phyloP scores from a whole-genome alignment of 2,888 invertebrate genomes.

The Pediacus dermestoides region DNA sequence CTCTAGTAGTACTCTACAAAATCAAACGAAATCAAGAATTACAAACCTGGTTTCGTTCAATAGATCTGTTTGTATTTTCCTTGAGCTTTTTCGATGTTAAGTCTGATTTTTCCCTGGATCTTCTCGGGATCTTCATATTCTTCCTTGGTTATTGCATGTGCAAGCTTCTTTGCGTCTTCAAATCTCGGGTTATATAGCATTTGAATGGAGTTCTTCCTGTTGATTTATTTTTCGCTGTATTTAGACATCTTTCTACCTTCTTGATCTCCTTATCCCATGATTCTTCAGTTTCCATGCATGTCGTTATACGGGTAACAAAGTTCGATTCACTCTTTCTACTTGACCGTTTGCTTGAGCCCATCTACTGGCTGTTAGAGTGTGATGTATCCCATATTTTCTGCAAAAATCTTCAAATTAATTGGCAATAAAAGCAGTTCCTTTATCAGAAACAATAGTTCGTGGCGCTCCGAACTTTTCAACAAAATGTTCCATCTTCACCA shows the following conservation, averaged over 20 bases:
- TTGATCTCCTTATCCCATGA: conserved; percentile 1
- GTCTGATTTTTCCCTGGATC: too few relatives aligned
- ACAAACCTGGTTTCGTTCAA: too few relatives aligned
- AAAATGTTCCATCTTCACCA: conserved; percentile 20
- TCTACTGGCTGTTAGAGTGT: conserved; percentile 20
- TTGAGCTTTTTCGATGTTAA: too few relatives aligned
- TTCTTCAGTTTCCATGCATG: not conserved
- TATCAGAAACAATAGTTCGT: conserved; percentile 23
- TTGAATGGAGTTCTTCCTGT: conserved; percentile 1
- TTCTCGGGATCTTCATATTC: too few relatives aligned
- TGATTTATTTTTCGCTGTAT: not conserved
- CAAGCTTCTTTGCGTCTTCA: too few relatives aligned
- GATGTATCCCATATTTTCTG: conserved; percentile 18
- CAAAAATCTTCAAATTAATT: conserved; percentile 9
- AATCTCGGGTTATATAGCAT: too few relatives aligned
- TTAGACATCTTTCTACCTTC: not conserved
- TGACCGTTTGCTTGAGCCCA: conserved; percentile 27
- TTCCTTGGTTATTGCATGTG: too few relatives aligned
- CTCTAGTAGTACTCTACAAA: too few relatives aligned
- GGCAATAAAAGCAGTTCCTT: conserved; percentile 15
- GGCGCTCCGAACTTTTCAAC: conserved; percentile 23
- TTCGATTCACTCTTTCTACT: conserved; percentile 20
- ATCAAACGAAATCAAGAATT: too few relatives aligned
- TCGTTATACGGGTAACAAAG: conserved; percentile 12
- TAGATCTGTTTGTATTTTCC: too few relatives aligned